These are phyloP conservation scores for Acanthococcus lagerstroemiae DNA, from an alignment of 2,888 invertebrate species.

Conservation along the genomic window DNA sequence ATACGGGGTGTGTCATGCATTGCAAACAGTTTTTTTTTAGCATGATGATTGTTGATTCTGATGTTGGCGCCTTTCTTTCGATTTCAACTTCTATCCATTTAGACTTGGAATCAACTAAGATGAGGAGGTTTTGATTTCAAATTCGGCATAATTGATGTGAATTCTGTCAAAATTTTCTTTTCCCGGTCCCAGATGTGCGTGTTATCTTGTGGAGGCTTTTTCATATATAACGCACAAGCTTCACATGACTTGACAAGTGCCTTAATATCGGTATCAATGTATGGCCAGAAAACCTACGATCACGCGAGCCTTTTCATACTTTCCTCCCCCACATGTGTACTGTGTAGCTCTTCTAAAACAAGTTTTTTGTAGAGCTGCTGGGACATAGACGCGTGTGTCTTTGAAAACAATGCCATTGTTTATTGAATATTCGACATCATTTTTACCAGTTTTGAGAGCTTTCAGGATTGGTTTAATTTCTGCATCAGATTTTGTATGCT, in stretches of 20 bases:
- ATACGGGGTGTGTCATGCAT: not conserved
- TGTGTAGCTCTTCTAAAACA: conserved; percentile 37
- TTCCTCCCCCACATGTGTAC: conserved; percentile 36
- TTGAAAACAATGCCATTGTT: not conserved
- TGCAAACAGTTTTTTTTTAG: not conserved
- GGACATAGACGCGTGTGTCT: not conserved
- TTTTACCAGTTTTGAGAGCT: not conserved
- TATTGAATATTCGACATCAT: not conserved
- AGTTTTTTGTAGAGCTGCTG: not conserved
- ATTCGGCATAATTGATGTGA: not conserved
- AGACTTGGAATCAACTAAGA: not conserved
- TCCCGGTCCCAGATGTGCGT: not conserved
- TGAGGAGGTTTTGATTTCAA: not conserved
- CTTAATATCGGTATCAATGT: conserved; percentile 37
- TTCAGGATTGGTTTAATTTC: not conserved
- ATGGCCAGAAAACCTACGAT: conserved; percentile 37
- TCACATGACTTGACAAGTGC: conserved; percentile 34
- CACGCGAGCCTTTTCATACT: conserved; percentile 38
- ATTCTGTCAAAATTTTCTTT: not conserved
- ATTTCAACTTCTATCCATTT: conserved; percentile 1
- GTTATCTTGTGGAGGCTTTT: not conserved
- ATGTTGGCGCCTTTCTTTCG: not conserved
- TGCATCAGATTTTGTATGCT: not conserved
- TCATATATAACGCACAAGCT: conserved; percentile 31
- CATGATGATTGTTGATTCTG: not conserved